Base-by-base conservation (phyloP, 2,113 vertebrate species). In the Macquaria australasica region DNA sequence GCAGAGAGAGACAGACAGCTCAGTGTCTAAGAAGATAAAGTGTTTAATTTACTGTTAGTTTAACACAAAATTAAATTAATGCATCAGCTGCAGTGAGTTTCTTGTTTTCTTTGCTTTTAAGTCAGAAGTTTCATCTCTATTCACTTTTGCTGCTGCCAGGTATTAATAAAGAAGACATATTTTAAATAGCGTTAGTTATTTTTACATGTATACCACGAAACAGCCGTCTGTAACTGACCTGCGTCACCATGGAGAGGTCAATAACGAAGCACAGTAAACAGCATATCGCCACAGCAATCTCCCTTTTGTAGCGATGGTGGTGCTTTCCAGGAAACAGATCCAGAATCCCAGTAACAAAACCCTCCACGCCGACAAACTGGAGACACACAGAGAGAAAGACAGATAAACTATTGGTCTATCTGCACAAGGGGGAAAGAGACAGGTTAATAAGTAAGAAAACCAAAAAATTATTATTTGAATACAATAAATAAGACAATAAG, bases 281-380 rank as follows among this genome's bases (percentile, higher is more conserved):
- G 91, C 94, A 96, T 14, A 96, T 82, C 3, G 95, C 95, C 88
- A 97, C 96, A 0, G 95, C 82, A 9, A 97, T 90, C 87, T 97
- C 96, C 20, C 96, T 87, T 50, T 89, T 95, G 82, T 92, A 96
- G 34, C 94, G 93, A 78, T 94, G 91, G 67, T 95, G 84, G 68
- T 94, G 88, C 37, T 91, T 94, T 8, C 83, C 90, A 45, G 96
- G 96, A 81, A 95, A 89, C 86, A 97, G 85, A 73, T 97, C 96
- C 92, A 96, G 84, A 21, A 97, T 97, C 43, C 96, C 96, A 10
- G 96, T 97, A 0, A 97, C 91, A 12, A 97, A 96, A 50, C 96
- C 96, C 85, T 97, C 96, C 10, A 97, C 96, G 1, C 96, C 96
- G 0, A 97, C 96, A 82, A 97, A 97, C 96, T 96, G 93, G 3